phyloP scores from a whole-genome alignment of 2,797 vertebrate species.

The Cebuella pygmaea region DNA sequence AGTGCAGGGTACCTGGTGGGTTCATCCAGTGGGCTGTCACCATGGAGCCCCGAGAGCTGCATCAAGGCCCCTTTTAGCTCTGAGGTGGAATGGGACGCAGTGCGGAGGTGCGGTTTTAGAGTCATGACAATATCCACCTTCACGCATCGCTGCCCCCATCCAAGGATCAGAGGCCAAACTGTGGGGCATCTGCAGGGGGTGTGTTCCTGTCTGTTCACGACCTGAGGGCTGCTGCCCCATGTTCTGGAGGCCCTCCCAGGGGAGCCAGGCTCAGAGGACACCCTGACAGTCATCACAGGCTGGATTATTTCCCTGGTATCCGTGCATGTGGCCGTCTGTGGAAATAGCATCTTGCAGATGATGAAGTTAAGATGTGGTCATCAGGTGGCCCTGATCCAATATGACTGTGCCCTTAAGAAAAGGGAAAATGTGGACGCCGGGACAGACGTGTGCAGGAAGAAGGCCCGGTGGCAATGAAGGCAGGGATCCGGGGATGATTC shows the following conservation, averaged over 20 bases:
- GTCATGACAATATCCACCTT: fast-evolving
- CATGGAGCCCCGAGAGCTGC: not conserved
- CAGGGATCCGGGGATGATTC: fast-evolving
- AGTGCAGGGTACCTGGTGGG: not conserved
- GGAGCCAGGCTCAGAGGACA: not conserved
- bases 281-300: fast-evolving
- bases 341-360: not conserved
- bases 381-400: not conserved
- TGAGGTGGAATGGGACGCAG: not conserved
- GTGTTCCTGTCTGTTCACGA: fast-evolving
- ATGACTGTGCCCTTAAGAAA: not conserved
- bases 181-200: fast-evolving
- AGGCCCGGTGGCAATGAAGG: fast-evolving
- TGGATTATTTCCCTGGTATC: too few relatives aligned
- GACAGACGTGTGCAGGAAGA: fast-evolving
- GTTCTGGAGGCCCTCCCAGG: not conserved
- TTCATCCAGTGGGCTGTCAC: too few relatives aligned
- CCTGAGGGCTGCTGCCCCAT: fast-evolving
- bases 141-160: fast-evolving
- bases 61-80: not conserved
- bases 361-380: too few relatives aligned
- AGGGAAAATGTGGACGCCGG: not conserved
- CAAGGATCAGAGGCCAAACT: not conserved
- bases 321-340: too few relatives aligned
- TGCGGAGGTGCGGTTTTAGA: too few relatives aligned